Percentiles rank a stretch among this genome's conserved stretches.
These are phyloP conservation scores for Phalacrocorax brasilianus DNA, from an alignment of 2,113 vertebrate genomes.

Conservation along the genomic window DNA sequence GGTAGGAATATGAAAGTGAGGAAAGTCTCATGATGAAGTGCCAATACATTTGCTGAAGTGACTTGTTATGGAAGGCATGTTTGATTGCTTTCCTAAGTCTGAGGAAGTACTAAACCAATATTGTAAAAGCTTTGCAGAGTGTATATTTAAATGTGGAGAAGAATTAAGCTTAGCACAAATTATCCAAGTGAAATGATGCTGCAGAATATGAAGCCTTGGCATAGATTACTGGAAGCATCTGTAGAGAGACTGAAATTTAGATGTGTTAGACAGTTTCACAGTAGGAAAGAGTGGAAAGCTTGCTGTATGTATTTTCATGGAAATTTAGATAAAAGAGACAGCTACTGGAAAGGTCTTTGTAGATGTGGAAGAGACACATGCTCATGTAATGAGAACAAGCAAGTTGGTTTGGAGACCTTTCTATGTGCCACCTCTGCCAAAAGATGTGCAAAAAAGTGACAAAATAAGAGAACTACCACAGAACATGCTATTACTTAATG, in stretches of 20 bases:
- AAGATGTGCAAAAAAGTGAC: neutral
- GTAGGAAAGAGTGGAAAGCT: neutral
- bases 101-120: neutral
- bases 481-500: neutral
- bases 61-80: slow-evolving; percentile 9
- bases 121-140: neutral
- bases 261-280: slow-evolving; percentile 20
- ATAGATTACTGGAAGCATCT: slow-evolving; percentile 17
- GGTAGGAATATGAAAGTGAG: neutral
- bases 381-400: neutral
- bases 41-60: neutral
- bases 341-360: neutral
- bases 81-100: slow-evolving; percentile 36
- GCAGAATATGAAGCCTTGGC: slow-evolving; percentile 13
- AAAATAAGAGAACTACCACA: neutral
- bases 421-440: neutral
- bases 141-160: slow-evolving; percentile 11
- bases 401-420: neutral
- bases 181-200: slow-evolving; percentile 15
- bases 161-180: slow-evolving; percentile 20
- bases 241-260: neutral
- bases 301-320: neutral
- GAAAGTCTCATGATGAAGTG: slow-evolving; percentile 17
- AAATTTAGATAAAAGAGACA: neutral
- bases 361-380: neutral